Evolutionary conservation across 2,113 vertebrate genomes (phyloP).

Genomic region (Atractosteus spatula): DNA sequence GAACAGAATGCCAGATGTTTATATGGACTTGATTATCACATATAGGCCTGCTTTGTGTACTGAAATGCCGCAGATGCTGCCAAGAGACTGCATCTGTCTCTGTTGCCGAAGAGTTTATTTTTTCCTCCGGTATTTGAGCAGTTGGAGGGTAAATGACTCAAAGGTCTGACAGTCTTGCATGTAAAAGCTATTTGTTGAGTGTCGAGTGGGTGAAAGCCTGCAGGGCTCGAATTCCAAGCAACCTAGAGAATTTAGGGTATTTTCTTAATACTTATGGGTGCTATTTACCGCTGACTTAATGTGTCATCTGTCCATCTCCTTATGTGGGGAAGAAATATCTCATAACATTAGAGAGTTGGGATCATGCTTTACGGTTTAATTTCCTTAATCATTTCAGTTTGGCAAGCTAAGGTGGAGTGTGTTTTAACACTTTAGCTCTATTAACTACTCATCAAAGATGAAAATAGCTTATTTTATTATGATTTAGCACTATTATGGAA

Average conservation of each 20-base stretch:
- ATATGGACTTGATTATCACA: constrained; percentile 20
- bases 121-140: not conserved
- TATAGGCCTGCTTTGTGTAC: constrained; percentile 42
- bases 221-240: not conserved
- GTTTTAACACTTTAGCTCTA: too few relatives aligned
- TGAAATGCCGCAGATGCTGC: constrained; percentile 15
- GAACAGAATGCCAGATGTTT: not conserved
- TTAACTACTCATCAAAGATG: too few relatives aligned
- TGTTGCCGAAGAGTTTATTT: constrained; percentile 33
- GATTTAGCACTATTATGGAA: too few relatives aligned
- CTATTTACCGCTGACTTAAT: too few relatives aligned
- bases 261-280: not conserved
- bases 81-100: constrained; percentile 28
- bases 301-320: too few relatives aligned
- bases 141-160: constrained; percentile 22
- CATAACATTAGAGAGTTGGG: too few relatives aligned
- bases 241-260: not conserved
- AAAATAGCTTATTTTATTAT: too few relatives aligned
- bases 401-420: too few relatives aligned
- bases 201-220: not conserved
- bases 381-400: too few relatives aligned
- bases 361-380: too few relatives aligned
- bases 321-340: too few relatives aligned
- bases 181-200: constrained; percentile 12
- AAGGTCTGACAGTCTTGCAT: constrained; percentile 12